Evolutionary conservation across 2,113 vertebrate species (phyloP).

Genomic region (Bubalus kerabau): DNA sequence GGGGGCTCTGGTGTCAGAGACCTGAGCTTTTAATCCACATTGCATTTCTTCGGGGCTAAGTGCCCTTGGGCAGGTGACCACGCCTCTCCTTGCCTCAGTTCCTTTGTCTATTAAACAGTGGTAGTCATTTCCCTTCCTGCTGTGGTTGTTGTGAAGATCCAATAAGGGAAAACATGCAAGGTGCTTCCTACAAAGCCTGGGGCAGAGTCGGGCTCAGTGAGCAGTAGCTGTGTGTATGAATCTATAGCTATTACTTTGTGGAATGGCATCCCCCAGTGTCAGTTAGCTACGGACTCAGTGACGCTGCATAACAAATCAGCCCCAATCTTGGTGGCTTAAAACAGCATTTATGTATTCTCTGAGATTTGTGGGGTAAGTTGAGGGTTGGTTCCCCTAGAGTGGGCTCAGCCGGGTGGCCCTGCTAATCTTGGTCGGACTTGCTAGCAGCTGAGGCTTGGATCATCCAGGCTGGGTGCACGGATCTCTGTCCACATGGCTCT

Average conservation of each 20-base stretch:
- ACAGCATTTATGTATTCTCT: not conserved
- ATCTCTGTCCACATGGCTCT: accelerated
- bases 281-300: not conserved
- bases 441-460: not conserved
- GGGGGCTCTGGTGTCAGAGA: not conserved
- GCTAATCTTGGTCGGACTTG: not conserved
- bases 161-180: not conserved
- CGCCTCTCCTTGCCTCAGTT: not conserved
- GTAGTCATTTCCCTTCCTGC: too few species aligned
- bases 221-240: not conserved
- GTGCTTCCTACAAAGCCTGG: too few species aligned
- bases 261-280: not conserved
- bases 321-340: not conserved
- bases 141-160: not conserved
- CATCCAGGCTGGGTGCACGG: not conserved
- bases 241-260: not conserved
- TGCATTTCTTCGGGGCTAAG: not conserved
- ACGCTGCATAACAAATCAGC: not conserved
- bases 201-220: accelerated
- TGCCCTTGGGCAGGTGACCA: not conserved
- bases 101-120: not conserved
- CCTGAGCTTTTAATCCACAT: not conserved
- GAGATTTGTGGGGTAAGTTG: not conserved
- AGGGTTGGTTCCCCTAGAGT: not conserved
- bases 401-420: not conserved